Percentiles rank a stretch among this genome's conserved stretches.
Conservation (phyloP, 2,888 invertebrate genomes). For the Yponomeuta evonymella region DNA sequence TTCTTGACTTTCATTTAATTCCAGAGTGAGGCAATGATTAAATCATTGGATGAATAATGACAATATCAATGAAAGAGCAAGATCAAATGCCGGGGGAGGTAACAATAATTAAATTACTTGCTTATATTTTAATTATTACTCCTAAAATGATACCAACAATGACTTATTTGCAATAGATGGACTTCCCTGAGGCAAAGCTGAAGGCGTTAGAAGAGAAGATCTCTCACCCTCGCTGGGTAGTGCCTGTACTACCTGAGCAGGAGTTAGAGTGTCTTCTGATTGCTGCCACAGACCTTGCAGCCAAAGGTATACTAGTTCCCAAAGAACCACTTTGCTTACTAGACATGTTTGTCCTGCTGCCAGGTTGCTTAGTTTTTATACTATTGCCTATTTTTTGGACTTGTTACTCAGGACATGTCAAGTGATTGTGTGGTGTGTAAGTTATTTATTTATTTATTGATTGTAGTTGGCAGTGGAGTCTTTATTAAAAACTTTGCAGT, state of each 20-base stretch:
- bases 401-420: no score
- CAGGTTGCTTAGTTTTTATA: no score
- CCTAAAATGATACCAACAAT: neutral
- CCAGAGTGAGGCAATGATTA: conserved; percentile 59
- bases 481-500: conserved; percentile 79
- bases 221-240: conserved; percentile 96
- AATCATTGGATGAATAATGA: conserved; percentile 65
- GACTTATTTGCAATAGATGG: conserved; percentile 41
- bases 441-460: neutral
- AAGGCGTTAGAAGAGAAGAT: conserved; percentile 96
- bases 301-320: conserved; percentile 76
- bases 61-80: conserved; percentile 73
- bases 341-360: no score
- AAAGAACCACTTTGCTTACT: neutral
- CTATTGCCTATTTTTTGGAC: no score
- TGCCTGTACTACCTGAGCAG: conserved; percentile 97
- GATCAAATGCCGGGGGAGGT: conserved; percentile 70
- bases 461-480: neutral
- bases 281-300: conserved; percentile 91
- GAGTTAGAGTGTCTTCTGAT: conserved; percentile 94
- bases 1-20: conserved; percentile 24
- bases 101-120: conserved; percentile 25
- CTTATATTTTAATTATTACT: conserved; percentile 7
- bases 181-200: conserved; percentile 91
- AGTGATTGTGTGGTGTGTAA: no score